Conservation (phyloP, 1,140 invertebrate species). For the Solen grandis region DNA sequence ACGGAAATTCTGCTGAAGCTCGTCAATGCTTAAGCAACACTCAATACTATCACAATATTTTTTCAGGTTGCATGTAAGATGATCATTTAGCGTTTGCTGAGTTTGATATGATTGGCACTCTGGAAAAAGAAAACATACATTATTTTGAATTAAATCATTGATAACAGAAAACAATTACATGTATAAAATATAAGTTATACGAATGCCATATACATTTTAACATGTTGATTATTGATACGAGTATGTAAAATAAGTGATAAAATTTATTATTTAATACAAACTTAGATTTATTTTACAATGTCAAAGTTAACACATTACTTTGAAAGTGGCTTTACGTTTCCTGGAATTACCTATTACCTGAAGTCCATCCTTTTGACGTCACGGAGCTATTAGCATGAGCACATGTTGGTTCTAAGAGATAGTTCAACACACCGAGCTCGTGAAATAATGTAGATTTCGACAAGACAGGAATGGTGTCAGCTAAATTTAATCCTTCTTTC, state of each 20-base stretch:
- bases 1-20: not conserved
- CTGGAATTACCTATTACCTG: no score
- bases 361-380: not conserved
- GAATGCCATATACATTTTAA: not conserved
- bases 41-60: not conserved
- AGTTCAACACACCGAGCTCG: not conserved
- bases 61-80: not conserved
- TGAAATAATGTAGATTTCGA: not conserved
- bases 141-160: not conserved
- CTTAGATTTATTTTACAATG: no score
- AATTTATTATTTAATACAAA: not conserved
- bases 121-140: not conserved
- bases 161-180: not conserved
- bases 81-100: not conserved
- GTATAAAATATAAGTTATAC: not conserved
- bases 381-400: not conserved
- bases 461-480: not conserved
- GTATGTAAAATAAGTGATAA: no score
- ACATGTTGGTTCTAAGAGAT: not conserved
- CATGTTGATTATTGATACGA: no score
- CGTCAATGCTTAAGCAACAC: not conserved
- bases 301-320: no score
- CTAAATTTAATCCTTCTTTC: not conserved
- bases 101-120: not conserved
- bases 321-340: no score